Base-by-base conservation (phyloP, 2,797 vertebrate genomes). In the Brachymystax lenok region DNA sequence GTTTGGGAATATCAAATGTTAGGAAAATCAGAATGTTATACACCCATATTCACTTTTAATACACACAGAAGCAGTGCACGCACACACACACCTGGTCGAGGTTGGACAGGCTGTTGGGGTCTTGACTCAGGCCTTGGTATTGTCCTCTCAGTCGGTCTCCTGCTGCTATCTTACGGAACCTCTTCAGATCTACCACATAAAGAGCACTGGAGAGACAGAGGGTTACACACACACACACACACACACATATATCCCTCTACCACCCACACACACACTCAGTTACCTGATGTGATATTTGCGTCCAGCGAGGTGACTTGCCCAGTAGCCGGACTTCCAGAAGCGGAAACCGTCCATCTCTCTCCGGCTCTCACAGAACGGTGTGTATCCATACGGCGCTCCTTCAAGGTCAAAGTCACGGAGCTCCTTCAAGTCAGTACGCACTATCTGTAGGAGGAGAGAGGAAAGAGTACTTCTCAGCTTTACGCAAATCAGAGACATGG, bases 221-320 rank as follows among this genome's bases (percentile, higher is more conserved):
- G 12, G 59, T n/a, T 69, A 54, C 16, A 50, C 52, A 67, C 73
- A 27, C 40, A 16, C 3, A 30, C 24, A 24, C 73, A 14, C 59
- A 46, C 46, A 56, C 33, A 50, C 21, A 19, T 3, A 27, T 6
- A 6, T 1, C 28, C 12, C 3, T 66, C 8, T 40, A 24, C n/a
- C n/a, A 46, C 30, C 40, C 52, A 73, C 28, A 61, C 21, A 51
- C 71, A 51, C 0, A 10, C 2, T 2, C 35, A 40, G 35, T 68
- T 91, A 98, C 98, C 98, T 99, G 94, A 99, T 99, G 79, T 99
- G 98, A 87, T 99, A 99, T 90, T 97, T 98, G 69, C 98, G 94
- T 12, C 97, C 97, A 4, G 97, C 96, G 77, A 99, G 93, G 83
- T 99, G 98, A 82, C 97, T 99, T 71, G 98, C 97, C 98, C 98